phyloP scores from a whole-genome alignment of 1,140 invertebrate species.

The Drosophila busckii region DNA sequence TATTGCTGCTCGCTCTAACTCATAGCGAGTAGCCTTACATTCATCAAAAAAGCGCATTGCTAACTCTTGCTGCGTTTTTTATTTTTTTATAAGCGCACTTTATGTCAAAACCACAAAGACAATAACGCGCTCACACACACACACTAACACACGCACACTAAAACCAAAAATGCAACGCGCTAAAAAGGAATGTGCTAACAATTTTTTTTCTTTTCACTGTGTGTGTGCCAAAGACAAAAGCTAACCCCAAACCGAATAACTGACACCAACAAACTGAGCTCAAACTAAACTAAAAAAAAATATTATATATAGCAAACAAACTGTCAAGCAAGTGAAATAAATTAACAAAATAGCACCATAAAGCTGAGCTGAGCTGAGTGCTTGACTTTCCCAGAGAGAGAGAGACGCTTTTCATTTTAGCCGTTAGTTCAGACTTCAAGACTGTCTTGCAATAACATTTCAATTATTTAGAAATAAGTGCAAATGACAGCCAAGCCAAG shows the following conservation, averaged over 20 bases:
- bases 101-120: conserved; percentile 73
- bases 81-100: conserved; percentile 76
- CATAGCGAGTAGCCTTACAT: conserved; percentile 55
- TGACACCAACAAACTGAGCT: conserved; percentile 15
- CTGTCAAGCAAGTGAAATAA: conserved; percentile 76
- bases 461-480: conserved; percentile 72
- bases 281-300: conserved; percentile 20
- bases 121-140: conserved; percentile 29
- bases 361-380: conserved; percentile 69
- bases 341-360: conserved; percentile 74
- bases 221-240: conserved; percentile 49
- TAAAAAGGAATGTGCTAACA: conserved; percentile 55
- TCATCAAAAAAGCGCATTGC: conserved; percentile 66
- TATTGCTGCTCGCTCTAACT: conserved; percentile 1
- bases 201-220: conserved; percentile 35
- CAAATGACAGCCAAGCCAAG: conserved; percentile 50
- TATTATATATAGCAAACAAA: conserved; percentile 53
- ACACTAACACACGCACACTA: background rate
- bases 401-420: conserved; percentile 13
- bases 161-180: conserved; percentile 30
- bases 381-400: conserved; percentile 60
- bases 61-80: conserved; percentile 70
- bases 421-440: no score
- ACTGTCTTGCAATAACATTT: conserved; percentile 53
- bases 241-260: conserved; percentile 29